A percentile compares a stretch with the other conserved stretches of the same genome.
These are phyloP conservation scores for Gulo gulo DNA, from an alignment of 2,113 vertebrate species.

Conservation along the genomic window DNA sequence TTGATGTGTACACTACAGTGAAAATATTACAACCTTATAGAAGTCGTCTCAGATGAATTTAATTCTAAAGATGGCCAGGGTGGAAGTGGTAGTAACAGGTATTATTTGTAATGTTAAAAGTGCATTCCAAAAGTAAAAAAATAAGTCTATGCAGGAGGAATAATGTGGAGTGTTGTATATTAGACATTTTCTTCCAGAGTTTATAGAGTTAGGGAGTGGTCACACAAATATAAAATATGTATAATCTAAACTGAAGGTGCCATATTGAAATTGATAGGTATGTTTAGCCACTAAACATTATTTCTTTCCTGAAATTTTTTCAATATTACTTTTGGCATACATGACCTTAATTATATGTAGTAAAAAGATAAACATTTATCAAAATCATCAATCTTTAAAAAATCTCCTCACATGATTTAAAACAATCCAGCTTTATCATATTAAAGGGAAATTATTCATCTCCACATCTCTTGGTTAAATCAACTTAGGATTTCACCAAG, in stretches of 20 bases:
- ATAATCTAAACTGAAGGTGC: background rate
- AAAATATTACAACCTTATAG: background rate
- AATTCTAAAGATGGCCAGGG: constrained; percentile 16
- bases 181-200: background rate
- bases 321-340: background rate
- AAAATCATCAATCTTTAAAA: background rate
- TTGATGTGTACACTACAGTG: background rate
- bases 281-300: background rate
- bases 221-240: background rate
- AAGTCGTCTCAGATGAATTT: background rate
- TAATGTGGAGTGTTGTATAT: background rate
- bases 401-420: background rate
- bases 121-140: constrained; percentile 22
- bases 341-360: background rate
- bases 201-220: constrained; percentile 5
- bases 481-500: background rate
- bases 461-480: background rate
- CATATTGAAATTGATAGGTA: background rate
- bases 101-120: constrained; percentile 22
- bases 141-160: background rate
- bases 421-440: background rate
- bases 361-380: background rate
- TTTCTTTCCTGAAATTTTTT: background rate
- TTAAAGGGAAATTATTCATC: background rate
- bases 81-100: background rate